Evolutionary conservation across 2,797 vertebrate species (phyloP), one percentile per base, ranked within the genome.

Genomic region (Takifugu ocellatus): DNA sequence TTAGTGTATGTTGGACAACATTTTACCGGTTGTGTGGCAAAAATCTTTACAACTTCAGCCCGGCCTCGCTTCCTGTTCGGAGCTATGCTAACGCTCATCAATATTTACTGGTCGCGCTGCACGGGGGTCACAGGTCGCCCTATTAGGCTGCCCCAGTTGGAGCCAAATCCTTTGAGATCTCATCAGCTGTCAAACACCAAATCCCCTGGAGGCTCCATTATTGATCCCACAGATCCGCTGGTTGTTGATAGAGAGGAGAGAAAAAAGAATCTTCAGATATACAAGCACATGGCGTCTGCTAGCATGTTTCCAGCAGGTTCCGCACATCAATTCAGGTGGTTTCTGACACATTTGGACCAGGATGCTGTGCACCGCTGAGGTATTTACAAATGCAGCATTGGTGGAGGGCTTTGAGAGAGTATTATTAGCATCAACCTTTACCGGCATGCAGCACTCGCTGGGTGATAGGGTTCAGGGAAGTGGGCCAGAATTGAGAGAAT

Each of bases 401-500:
- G 26, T 16, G 59, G 16, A 42, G 51, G 51, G 43, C 49, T 59
- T 53, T 5, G 63, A 82, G 72, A 74, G 58, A 58, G 68, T 90
- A 90, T 89, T 89, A 88, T 89, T 90, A 90, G 88, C 78, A 82
- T 87, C 80, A 89, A 89, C 86, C 87, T 90, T 90, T 88, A 84
- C 69, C 86, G 84, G 84, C 85, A 89, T 59, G 79, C 61, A 72
- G 61, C 59, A 54, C 67, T 62, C 63, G 55, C 63, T 61, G 68
- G 78, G 68, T 65, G 75, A 78, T 66, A 58, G 69, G 75, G 79
- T 85, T 83, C 72, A 83, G 68, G 75, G 72, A 77, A 50, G 57
- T 2, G 53, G 49, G 78, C 74, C 72, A 86, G 71, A 59, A 29
- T 48, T 9, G 59, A 46, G 56, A 54, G 60, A 48, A 25, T 25